A percentile compares a stretch with the other conserved stretches of the same genome.
These are phyloP conservation scores for Suillia variegata DNA, from an alignment of 2,888 invertebrate genomes.

Conservation along the genomic window DNA sequence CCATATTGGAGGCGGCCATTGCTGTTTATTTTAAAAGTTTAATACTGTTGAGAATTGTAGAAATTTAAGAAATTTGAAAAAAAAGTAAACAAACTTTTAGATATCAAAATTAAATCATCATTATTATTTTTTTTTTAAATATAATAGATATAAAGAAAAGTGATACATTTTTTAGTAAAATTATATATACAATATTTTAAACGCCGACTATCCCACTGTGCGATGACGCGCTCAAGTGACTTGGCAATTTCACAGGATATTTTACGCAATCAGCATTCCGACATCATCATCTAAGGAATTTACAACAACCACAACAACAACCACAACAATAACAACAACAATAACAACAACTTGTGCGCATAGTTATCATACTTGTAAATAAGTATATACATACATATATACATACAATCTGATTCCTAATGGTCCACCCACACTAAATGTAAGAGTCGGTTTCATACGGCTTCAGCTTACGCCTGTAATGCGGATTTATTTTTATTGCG, in stretches of 20 bases:
- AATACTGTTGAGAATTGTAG: no score
- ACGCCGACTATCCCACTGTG: no score
- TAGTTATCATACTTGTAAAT: constrained; percentile 48
- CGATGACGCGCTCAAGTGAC: not conserved
- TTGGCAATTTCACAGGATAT: constrained; percentile 1
- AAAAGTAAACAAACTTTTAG: no score
- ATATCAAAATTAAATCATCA: no score
- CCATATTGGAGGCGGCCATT: no score
- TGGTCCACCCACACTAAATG: not conserved
- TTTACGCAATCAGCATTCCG: not conserved
- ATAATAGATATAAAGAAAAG: no score
- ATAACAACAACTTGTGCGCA: not conserved
- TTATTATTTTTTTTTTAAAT: no score
- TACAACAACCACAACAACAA: not conserved
- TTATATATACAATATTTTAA: no score
- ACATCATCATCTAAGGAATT: not conserved
- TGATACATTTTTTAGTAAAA: no score
- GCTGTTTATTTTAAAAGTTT: no score
- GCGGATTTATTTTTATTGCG: constrained; percentile 3
- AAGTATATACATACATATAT: no score
- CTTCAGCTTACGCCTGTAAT: not conserved
- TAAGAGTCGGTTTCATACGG: not conserved
- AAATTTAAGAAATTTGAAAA: no score
- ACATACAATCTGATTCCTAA: constrained; percentile 43
- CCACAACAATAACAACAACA: not conserved